These are phyloP conservation scores for Megalopta genalis DNA, from an alignment of 1,140 invertebrate genomes.

Conservation along the genomic window DNA sequence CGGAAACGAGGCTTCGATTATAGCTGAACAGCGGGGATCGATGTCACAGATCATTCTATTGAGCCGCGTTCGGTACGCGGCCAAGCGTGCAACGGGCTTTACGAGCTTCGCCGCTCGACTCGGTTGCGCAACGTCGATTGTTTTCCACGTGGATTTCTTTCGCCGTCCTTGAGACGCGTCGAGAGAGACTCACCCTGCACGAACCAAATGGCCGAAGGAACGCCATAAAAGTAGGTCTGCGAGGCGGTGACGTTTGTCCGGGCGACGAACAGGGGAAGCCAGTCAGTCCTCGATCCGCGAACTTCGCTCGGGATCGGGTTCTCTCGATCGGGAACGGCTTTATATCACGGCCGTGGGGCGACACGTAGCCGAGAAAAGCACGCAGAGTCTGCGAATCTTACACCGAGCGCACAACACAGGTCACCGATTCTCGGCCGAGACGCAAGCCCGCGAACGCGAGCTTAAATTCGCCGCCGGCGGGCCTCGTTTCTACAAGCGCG, in stretches of 20 bases:
- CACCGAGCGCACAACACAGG: too few relatives aligned
- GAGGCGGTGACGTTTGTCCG: background rate
- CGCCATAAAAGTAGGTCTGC: background rate
- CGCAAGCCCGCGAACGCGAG: too few relatives aligned
- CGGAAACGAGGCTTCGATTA: too few relatives aligned
- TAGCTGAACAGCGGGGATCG: too few relatives aligned
- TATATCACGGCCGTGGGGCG: too few relatives aligned
- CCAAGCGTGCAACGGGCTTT: slow-evolving; percentile 22
- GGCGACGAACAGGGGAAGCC: background rate
- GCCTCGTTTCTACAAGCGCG: too few relatives aligned
- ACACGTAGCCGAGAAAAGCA: too few relatives aligned
- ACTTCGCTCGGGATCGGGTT: background rate
- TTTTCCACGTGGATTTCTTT: slow-evolving; percentile 16
- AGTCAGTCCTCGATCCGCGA: background rate
- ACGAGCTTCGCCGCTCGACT: background rate
- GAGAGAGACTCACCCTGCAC: slow-evolving; percentile 29
- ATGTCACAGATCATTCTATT: too few relatives aligned
- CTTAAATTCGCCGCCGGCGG: background rate
- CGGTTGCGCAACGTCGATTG: slow-evolving; percentile 35
- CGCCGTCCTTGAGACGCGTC: slow-evolving; percentile 30
- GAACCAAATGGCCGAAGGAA: slow-evolving; percentile 22
- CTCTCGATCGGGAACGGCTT: background rate
- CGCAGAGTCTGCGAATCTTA: too few relatives aligned
- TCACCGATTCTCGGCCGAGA: too few relatives aligned
- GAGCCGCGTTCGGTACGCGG: background rate